Evolutionary conservation across 2,797 vertebrate species (phyloP), one percentile per base, ranked within the genome.

Genomic region (Catamblyrhynchus diadema): DNA sequence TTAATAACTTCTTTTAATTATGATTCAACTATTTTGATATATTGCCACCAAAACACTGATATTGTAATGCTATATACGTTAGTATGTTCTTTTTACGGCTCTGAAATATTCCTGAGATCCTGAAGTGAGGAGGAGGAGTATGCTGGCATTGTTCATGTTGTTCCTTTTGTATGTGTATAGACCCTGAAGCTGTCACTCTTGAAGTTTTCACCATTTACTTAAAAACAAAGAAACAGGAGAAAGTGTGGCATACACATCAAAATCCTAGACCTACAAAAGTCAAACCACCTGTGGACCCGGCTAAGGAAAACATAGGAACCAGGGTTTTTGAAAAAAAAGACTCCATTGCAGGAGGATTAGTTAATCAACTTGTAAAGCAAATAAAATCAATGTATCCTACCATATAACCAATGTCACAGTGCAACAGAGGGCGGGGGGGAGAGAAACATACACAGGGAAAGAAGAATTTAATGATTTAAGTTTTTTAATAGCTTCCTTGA

Each of bases 401-500:
- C 89, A 39, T 84, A 65, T 81, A 92, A 66, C 84, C 59, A 50
- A 9, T 91, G 94, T 91, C 93, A 95, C 48, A 88, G 81, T 66
- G 54, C 69, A 88, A 86, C 17, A 74, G 28, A 79, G 35, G 35
- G 39, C 19, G 81, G 71, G 41, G 35, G 41, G 35, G 75, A 90
- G 67, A 70, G 57, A 57, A 93, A 94, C 61, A 61, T 51, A 94
- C 48, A 95, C 80, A 84, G 81, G 54, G 47, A 90, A 95, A 87
- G 65, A 92, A 78, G 90, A 96, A 65, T 50, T 64, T 90, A 10
- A 27, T 80, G 83, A 96, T 6, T 93, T 77, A 96, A 95, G 83
- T 50, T 95, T 96, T 66, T 93, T 95, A 97, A 95, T 94, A 95
- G 94, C 75, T 95, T 97, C 33, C 80, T 84, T 96, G 96, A 97